Evolutionary conservation across 2,888 invertebrate genomes (phyloP).

Genomic region (Creontiades dilutus): DNA sequence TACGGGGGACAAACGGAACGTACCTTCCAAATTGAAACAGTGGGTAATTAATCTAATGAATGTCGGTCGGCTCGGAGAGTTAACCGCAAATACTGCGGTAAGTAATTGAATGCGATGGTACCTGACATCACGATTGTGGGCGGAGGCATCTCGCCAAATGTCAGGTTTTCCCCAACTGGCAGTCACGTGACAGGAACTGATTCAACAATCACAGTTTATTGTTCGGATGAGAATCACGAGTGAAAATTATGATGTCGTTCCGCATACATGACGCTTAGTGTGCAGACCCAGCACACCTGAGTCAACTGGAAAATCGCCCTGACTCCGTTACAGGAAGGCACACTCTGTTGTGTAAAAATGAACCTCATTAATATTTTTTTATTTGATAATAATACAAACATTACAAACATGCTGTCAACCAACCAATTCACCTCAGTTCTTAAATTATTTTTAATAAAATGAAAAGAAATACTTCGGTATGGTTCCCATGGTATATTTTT

Average conservation of each 20-base stretch:
- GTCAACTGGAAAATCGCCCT: neutral
- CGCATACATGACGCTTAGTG: neutral
- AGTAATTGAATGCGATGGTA: constrained; percentile 13
- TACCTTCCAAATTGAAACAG: neutral
- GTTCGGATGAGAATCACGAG: neutral
- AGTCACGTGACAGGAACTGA: neutral
- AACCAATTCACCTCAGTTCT: no score
- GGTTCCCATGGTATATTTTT: no score
- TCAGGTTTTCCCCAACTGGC: neutral
- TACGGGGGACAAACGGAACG: neutral
- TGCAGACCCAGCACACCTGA: no score
- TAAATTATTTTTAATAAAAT: no score
- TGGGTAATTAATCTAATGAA: neutral
- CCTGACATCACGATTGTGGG: neutral
- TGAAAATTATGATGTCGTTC: neutral
- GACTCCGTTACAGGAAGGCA: neutral
- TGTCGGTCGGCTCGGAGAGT: neutral
- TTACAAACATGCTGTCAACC: no score
- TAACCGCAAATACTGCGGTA: neutral
- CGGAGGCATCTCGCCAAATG: neutral
- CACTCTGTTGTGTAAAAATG: neutral
- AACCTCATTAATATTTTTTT: neutral
- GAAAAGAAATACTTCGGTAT: no score
- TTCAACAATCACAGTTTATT: neutral
- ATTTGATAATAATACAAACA: no score